A percentile compares a stretch with the other conserved stretches of the same genome.
Conservation (phyloP, 2,113 vertebrate species). For the Pelvicachromis taeniatus region DNA sequence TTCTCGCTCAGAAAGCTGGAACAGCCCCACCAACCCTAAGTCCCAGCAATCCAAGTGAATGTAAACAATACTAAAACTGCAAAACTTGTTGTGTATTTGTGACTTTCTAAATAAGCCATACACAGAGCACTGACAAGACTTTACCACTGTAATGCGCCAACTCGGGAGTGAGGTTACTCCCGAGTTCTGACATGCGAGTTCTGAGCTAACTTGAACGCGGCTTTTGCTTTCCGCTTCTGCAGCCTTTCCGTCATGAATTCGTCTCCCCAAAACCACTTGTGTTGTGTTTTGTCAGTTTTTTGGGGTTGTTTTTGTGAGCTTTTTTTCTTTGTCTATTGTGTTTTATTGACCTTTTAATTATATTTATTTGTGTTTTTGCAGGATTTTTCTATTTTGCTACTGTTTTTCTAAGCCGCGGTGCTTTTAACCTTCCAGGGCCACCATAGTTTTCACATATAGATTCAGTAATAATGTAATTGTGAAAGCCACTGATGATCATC, state of each 20-base stretch:
- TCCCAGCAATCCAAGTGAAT: not conserved
- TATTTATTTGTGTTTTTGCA: not conserved
- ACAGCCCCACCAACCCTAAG: not conserved
- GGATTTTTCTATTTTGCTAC: not conserved
- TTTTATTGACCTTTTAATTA: not conserved
- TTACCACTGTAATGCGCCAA: accelerated
- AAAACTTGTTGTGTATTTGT: not conserved
- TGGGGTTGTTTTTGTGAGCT: not conserved
- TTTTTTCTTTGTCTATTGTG: not conserved
- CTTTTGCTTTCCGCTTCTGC: no score
- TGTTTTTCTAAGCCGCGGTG: not conserved
- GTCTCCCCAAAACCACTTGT: no score
- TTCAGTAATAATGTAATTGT: not conserved
- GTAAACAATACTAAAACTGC: not conserved
- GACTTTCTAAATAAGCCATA: accelerated
- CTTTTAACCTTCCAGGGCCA: not conserved
- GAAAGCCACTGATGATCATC: not conserved
- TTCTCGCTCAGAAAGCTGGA: no score
- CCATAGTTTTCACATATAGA: not conserved
- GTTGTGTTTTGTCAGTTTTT: no score
- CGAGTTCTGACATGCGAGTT: accelerated
- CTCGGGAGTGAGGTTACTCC: not conserved
- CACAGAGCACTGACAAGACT: not conserved
- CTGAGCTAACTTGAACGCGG: not conserved
- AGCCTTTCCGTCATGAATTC: no score